Conservation (phyloP, 2,113 vertebrate species). For the Clarias batrachus region DNA sequence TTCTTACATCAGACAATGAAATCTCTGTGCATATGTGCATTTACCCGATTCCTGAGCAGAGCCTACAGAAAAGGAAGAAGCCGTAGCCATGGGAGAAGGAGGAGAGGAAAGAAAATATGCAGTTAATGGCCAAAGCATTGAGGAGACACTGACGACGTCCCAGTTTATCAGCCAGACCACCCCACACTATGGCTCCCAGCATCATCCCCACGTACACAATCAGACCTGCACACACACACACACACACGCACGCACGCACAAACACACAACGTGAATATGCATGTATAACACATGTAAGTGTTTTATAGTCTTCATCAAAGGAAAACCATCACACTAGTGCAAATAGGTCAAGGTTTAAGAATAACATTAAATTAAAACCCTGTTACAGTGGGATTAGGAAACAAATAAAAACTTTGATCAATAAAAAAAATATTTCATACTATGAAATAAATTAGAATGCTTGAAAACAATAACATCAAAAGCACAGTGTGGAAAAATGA, state of each 20-base stretch:
- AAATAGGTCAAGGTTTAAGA: neutral
- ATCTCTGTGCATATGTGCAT: neutral
- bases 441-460: neutral
- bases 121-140: constrained; percentile 87
- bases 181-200: constrained; percentile 89
- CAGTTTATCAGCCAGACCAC: constrained; percentile 90
- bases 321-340: no score
- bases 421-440: neutral
- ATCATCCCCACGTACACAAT: constrained; percentile 98
- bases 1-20: neutral
- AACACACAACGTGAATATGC: neutral
- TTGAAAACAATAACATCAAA: neutral
- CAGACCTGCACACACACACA: constrained; percentile 72
- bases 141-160: constrained; percentile 90
- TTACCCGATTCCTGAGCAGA: constrained; percentile 95
- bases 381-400: neutral
- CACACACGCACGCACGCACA: constrained; percentile 3
- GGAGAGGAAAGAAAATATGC: constrained; percentile 90
- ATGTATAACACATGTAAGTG: neutral
- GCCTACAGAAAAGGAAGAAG: constrained; percentile 94
- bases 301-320: neutral
- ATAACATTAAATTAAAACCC: neutral
- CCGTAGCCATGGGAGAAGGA: constrained; percentile 93
- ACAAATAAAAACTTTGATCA: neutral
- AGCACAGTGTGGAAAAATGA: neutral